Conservation (phyloP, 2,797 vertebrate genomes). For the Acanthis flammea region DNA sequence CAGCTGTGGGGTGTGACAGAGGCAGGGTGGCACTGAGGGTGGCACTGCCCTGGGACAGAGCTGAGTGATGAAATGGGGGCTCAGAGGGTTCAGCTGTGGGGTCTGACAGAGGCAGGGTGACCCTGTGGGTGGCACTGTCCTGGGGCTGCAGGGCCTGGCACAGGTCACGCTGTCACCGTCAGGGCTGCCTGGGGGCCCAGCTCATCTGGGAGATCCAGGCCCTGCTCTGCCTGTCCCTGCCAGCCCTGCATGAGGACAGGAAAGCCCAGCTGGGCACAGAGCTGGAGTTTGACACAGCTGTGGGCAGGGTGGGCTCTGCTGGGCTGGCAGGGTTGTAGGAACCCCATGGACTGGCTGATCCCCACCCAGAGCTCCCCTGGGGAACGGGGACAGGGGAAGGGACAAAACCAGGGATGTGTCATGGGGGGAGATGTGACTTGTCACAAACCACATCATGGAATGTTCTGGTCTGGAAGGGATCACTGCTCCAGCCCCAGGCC, state of each 20-base stretch:
- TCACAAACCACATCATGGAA: background rate
- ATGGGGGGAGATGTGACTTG: too few relatives aligned
- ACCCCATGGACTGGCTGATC: background rate
- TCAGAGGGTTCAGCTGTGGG: too few relatives aligned
- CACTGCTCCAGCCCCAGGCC: accelerated
- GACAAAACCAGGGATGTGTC: too few relatives aligned
- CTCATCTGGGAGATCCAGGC: background rate
- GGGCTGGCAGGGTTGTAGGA: background rate
- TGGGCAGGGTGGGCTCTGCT: too few relatives aligned
- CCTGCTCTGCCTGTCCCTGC: background rate
- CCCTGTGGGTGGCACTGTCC: background rate
- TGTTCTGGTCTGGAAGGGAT: background rate
- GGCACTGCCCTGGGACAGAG: background rate
- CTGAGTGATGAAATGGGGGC: accelerated
- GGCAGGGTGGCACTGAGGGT: too few relatives aligned
- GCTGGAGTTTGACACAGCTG: accelerated
- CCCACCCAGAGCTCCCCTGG: background rate
- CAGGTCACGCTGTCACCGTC: background rate
- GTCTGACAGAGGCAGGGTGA: background rate
- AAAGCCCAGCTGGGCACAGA: background rate
- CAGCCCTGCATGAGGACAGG: background rate
- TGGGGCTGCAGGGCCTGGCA: background rate
- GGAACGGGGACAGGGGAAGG: accelerated
- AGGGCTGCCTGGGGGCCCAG: background rate
- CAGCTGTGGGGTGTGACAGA: too few relatives aligned